Percentiles rank a stretch among this genome's conserved stretches.
These are phyloP conservation scores for Hanleya hanleyi DNA, from an alignment of 2,888 invertebrate genomes.

Conservation along the genomic window DNA sequence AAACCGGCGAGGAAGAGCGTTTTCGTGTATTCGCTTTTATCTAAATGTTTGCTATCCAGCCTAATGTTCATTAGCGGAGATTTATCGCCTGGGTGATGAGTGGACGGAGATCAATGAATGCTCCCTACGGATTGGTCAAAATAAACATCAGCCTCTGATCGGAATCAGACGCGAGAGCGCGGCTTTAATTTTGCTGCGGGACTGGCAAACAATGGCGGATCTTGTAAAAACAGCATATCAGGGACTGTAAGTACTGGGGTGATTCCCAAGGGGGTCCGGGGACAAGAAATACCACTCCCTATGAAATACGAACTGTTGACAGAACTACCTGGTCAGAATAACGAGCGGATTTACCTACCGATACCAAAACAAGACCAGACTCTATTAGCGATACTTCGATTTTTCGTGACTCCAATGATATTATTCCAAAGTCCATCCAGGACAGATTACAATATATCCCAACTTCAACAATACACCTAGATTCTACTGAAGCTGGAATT, in stretches of 20 bases:
- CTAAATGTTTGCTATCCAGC: not conserved
- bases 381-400: too few species aligned
- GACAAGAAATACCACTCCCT: conserved; percentile 5
- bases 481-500: too few species aligned
- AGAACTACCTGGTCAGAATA: too few species aligned
- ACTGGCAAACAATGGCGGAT: not conserved
- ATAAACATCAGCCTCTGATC: not conserved
- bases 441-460: too few species aligned
- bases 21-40: conserved; percentile 4
- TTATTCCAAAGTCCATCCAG: too few species aligned
- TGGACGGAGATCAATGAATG: not conserved
- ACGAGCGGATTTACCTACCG: too few species aligned
- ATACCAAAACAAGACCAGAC: too few species aligned
- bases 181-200: not conserved
- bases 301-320: not conserved
- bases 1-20: not conserved
- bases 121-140: not conserved
- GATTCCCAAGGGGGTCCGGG: not conserved
- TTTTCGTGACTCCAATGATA: too few species aligned
- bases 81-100: not conserved
- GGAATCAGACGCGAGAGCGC: not conserved
- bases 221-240: not conserved
- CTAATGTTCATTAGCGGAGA: conserved; percentile 10
- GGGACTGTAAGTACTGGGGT: not conserved
- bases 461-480: too few species aligned